Base-by-base conservation (phyloP, 1,140 invertebrate species). In the Laupala kohalensis region DNA sequence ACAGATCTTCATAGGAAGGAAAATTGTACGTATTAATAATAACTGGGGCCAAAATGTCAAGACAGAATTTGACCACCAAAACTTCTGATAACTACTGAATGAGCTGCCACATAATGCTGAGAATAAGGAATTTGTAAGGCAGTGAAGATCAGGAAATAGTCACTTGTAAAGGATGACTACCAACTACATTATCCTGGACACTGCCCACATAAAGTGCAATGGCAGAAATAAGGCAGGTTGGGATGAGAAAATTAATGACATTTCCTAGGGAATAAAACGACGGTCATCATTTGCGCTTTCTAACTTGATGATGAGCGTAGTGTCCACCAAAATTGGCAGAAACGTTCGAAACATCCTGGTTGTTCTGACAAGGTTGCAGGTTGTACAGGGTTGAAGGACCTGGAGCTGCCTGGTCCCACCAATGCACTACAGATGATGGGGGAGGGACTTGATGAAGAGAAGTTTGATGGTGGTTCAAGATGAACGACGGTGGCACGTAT, bases 281-380 rank as follows among this genome's bases (percentile, higher is more conserved):
- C 13, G 27, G 24, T 25, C 53, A 64, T 72, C 71, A 72, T 28
- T 72, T 72, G 15, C 71, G 71, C 27, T 72, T 72, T 66, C 71
- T 72, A 25, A 72, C 71, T 64, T 68, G 65, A 53, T 72, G 71
- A 29, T 72, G 65, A 24, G 71, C 19, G 25, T 68, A 72, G 25
- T 72, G 71, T 53, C 28, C 23, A 62, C 24, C 23, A 25, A 72
- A 72, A 28, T 25, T 64, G 29, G 65, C 27, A 62, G 71, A 25
- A 62, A 29, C 62, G 29, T 29, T 70, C 24, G 69, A 29, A 30
- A 64, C 25, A 29, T 71, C 71, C 28, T 70, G 69, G 53, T 24
- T 71, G 26, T 53, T 27, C 23, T 30, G 26, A 26, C 63, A 64
- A 24, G 62, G 64, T 29, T 62, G 64, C 6, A 71, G 63, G 62